Base-by-base conservation (phyloP, 2,113 vertebrate species). In the Chascanopsetta lugubris region DNA sequence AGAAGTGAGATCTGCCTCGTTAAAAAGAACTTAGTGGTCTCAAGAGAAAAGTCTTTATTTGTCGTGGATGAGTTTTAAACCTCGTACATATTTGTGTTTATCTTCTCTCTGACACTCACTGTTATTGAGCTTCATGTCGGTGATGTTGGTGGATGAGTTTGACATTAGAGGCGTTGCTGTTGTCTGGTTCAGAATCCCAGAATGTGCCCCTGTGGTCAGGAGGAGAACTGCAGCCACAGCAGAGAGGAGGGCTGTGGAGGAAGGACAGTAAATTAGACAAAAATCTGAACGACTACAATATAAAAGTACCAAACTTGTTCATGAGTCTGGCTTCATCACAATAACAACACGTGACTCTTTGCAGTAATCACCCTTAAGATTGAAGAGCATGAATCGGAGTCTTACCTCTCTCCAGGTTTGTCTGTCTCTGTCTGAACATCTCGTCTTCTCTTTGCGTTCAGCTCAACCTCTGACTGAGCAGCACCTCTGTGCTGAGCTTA, bases 341-440 rank as follows among this genome's bases (percentile, higher is more conserved):
- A 34, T 11, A 34, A 34, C 2, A n/a, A 34, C 32, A 24, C 40
- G 24, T 11, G 1, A 57, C 5, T 6, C 32, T 7, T 27, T 57
- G 5, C 26, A 18, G 13, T 11, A 46, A 46, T 22, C 34, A 38
- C 34, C n/a, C n/a, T n/a, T n/a, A n/a, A n/a, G n/a, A n/a, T n/a
- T n/a, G n/a, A n/a, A 15, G 34, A 36, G n/a, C 13, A 15, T 13
- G 34, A 38, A 5, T 38, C 13, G 15, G 15, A 38, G 32, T 34
- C 83, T 57, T 47, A 89, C 86, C 51, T 2, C 49, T 80, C 47
- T 61, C 22, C 55, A 75, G 61, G 49, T n/a, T 18, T 5, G 13
- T 64, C 60, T 59, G 72, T 59, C 55, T 80, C 3, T 62, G 63
- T 50, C 56, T 51, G 7, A 77, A 58, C 89, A 89, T 89, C 38